A percentile compares a stretch with the other conserved stretches of the same genome.
phyloP scores from a whole-genome alignment of 2,888 invertebrate species.

The Lycocerus yunnanus region DNA sequence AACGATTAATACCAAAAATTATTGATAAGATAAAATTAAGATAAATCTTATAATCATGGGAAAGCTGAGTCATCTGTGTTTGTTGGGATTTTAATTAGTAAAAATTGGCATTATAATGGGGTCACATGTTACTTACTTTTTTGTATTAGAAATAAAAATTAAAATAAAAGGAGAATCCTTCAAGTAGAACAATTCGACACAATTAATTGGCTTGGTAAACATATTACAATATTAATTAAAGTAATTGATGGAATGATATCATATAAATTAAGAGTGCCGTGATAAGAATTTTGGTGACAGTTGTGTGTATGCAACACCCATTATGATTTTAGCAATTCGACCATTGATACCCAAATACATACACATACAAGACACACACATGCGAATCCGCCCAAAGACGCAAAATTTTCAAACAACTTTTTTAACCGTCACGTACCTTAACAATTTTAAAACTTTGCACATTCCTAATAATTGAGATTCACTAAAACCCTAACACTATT shows the following conservation, averaged over 20 bases:
- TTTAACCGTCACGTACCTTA: constrained; percentile 32
- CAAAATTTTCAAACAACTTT: constrained; percentile 11
- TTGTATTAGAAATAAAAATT: constrained; percentile 30
- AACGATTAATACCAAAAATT: neutral
- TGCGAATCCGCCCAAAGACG: constrained; percentile 32
- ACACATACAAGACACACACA: constrained; percentile 5
- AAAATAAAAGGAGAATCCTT: constrained; percentile 13
- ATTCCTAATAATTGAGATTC: constrained; percentile 25
- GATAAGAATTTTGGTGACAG: constrained; percentile 31
- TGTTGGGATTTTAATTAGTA: constrained; percentile 4
- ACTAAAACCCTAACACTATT: constrained; percentile 22
- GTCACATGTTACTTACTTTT: constrained; percentile 58
- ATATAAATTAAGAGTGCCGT: constrained; percentile 43
- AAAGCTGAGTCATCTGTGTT: neutral
- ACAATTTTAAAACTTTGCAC: constrained; percentile 29
- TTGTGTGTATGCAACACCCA: constrained; percentile 46
- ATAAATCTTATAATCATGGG: neutral
- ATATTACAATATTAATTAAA: constrained; percentile 40
- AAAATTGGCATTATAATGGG: constrained; percentile 44
- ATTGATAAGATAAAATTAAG: constrained; percentile 2
- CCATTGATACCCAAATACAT: constrained; percentile 27
- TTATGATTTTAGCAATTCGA: constrained; percentile 38
- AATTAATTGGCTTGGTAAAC: constrained; percentile 25
- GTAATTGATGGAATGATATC: constrained; percentile 47
- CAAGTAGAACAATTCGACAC: constrained; percentile 11